These are phyloP conservation scores for Benitochromis conjunctus DNA, from an alignment of 2,113 vertebrate species.

Conservation along the genomic window DNA sequence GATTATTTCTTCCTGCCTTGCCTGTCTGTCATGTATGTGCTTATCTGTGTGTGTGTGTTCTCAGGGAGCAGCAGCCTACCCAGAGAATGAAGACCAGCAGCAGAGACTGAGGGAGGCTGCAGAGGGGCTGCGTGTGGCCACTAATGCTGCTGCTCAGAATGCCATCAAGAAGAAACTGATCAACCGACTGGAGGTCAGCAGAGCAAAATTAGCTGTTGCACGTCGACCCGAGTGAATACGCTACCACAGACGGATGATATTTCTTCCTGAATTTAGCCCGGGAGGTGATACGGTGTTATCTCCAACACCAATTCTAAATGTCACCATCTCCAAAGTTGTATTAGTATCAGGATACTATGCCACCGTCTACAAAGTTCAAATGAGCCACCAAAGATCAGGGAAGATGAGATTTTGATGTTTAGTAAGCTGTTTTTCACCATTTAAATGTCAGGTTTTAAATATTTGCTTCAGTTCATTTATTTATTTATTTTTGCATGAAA, in stretches of 20 bases:
- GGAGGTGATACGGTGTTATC: not conserved
- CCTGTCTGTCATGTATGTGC: not conserved
- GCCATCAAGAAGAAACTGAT: slow-evolving; percentile 99
- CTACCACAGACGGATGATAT: not conserved
- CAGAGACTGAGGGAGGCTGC: slow-evolving; percentile 94
- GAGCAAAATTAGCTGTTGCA: not conserved
- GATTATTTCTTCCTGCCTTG: not conserved
- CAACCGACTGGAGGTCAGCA: slow-evolving; percentile 88
- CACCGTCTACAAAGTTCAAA: not conserved
- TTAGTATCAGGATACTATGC: not conserved
- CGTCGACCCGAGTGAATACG: not conserved
- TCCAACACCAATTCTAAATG: not conserved
- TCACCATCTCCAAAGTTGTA: not conserved
- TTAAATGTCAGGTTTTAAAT: not conserved
- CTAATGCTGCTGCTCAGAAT: slow-evolving; percentile 95
- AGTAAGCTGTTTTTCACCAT: not conserved
- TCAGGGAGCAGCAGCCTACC: slow-evolving; percentile 94
- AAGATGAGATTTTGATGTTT: not conserved
- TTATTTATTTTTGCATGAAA: not conserved
- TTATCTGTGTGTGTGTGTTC: not conserved
- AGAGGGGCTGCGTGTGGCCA: slow-evolving; percentile 91
- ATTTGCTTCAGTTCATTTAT: not conserved
- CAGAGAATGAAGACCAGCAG: slow-evolving; percentile 96
- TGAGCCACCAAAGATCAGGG: not conserved
- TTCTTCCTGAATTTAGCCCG: not conserved